A percentile compares a stretch with the other conserved stretches of the same genome.
phyloP scores from a whole-genome alignment of 2,888 invertebrate genomes.

The Automeris io region DNA sequence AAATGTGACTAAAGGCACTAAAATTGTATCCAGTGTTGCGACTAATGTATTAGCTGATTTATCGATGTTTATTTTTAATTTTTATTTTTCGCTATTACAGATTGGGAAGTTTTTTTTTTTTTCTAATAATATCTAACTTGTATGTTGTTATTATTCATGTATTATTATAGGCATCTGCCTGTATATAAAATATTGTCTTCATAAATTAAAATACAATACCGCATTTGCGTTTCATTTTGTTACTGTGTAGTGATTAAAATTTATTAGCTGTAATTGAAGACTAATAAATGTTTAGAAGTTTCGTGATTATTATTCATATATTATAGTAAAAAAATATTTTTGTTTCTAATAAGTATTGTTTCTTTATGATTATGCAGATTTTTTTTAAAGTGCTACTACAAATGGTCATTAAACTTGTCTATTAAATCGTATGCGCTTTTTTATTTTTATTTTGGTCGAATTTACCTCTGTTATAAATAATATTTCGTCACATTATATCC shows the following conservation, averaged over 20 bases:
- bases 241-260: conserved; percentile 53
- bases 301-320: conserved; percentile 12
- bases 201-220: conserved; percentile 46
- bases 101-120: conserved; percentile 27
- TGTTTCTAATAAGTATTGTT: conserved; percentile 36
- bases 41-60: conserved; percentile 30
- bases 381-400: conserved; percentile 61
- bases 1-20: conserved; percentile 26
- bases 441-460: background rate
- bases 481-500: too few relatives aligned
- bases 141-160: conserved; percentile 57
- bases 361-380: conserved; percentile 59
- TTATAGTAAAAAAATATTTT: conserved; percentile 21
- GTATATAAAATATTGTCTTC: conserved; percentile 44
- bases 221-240: conserved; percentile 44
- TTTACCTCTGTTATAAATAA: too few relatives aligned
- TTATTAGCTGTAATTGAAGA: conserved; percentile 48
- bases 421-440: conserved; percentile 33
- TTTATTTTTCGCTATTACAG: background rate
- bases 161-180: conserved; percentile 39
- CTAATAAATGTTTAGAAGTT: conserved; percentile 50
- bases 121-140: conserved; percentile 27
- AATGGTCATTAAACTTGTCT: conserved; percentile 73
- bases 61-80: conserved; percentile 31
- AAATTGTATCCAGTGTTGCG: conserved; percentile 30